Evolutionary conservation across 2,888 invertebrate genomes (phyloP).

Genomic region (Ommatoiulus sabulosus): DNA sequence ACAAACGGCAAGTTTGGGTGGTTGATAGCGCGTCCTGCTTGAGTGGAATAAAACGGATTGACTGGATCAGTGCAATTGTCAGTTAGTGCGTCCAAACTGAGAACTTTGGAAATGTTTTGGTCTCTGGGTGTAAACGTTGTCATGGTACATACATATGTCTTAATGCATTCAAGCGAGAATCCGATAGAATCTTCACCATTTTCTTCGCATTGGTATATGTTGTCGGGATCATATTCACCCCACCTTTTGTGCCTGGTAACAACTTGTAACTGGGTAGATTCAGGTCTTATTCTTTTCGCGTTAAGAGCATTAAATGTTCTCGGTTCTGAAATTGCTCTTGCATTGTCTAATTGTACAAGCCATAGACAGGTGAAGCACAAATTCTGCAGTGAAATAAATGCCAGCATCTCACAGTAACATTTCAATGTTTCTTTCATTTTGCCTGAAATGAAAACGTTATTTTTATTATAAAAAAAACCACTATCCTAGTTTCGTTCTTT

Average conservation of each 20-base stretch:
- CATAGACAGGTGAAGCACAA: neutral
- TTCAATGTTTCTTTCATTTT: neutral
- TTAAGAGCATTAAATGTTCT: neutral
- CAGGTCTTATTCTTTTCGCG: neutral
- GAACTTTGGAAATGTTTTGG: neutral
- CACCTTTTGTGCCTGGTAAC: neutral
- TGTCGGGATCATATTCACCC: neutral
- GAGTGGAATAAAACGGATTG: neutral
- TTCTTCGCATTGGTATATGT: neutral
- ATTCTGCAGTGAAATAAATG: neutral
- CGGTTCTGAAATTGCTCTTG: neutral
- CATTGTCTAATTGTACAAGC: neutral
- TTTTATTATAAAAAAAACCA: too few relatives aligned
- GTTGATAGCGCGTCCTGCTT: neutral
- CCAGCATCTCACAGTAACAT: neutral
- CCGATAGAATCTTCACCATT: neutral
- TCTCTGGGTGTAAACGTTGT: neutral
- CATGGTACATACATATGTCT: neutral
- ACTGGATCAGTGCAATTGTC: neutral
- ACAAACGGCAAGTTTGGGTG: neutral
- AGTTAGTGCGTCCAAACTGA: neutral
- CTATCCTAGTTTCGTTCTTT: too few relatives aligned
- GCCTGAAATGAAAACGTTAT: too few relatives aligned
- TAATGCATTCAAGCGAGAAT: neutral
- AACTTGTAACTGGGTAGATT: neutral